A percentile compares a stretch with the other conserved stretches of the same genome.
Conservation (phyloP, 1,140 invertebrate species). For the Pseudomyrmex flavicornis region DNA sequence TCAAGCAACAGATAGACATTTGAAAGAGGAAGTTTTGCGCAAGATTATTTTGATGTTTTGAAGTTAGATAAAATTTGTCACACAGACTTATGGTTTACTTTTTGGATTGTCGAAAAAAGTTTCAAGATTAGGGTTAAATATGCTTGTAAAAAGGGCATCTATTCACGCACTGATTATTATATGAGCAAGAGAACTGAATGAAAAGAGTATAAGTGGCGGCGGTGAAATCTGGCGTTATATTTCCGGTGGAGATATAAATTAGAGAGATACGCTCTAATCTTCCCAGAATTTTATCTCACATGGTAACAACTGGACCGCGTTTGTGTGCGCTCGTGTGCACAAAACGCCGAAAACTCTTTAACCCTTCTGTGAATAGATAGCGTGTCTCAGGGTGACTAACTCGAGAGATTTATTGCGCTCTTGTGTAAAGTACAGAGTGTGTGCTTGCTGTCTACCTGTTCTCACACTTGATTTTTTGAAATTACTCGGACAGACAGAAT, state of each 20-base stretch:
- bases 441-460: neutral
- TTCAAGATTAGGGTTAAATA: no score
- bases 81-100: no score
- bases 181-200: neutral
- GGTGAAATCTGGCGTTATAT: slow-evolving; percentile 15
- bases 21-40: no score
- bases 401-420: slow-evolving; percentile 38
- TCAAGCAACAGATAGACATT: no score
- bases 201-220: neutral
- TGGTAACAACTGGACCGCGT: slow-evolving; percentile 62
- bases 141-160: no score
- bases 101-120: no score
- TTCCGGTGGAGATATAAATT: slow-evolving; percentile 74
- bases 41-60: no score
- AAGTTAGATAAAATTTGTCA: no score
- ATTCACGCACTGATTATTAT: no score
- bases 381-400: slow-evolving; percentile 43
- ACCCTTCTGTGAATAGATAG: slow-evolving; percentile 66
- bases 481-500: neutral
- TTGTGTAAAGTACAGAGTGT: slow-evolving; percentile 37
- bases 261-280: slow-evolving; percentile 65
- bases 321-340: slow-evolving; percentile 18
- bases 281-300: slow-evolving; percentile 71
- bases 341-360: slow-evolving; percentile 63
- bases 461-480: slow-evolving; percentile 12